phyloP scores from a whole-genome alignment of 2,797 vertebrate species.

The Lacerta agilis region DNA sequence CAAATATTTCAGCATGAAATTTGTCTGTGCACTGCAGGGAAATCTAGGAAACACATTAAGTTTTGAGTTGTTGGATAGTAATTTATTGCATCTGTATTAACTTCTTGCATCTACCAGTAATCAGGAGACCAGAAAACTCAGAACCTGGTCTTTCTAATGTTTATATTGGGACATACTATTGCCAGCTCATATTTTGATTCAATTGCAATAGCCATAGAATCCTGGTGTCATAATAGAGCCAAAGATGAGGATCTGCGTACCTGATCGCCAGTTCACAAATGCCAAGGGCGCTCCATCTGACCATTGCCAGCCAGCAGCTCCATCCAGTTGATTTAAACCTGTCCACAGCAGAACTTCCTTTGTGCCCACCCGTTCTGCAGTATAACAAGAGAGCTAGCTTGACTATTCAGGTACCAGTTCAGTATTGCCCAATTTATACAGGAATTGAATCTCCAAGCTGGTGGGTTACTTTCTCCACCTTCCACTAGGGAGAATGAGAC shows the following conservation, averaged over 20 bases:
- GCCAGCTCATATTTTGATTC: neutral
- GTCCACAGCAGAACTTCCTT: constrained; percentile 86
- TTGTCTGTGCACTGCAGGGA: neutral
- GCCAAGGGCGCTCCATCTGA: constrained; percentile 86
- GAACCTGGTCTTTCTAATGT: neutral
- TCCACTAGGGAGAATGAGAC: no score
- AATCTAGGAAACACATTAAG: neutral
- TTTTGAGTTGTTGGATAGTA: neutral
- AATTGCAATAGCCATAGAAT: neutral
- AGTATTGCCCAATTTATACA: neutral
- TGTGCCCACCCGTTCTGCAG: constrained; percentile 83
- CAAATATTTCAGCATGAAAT: neutral
- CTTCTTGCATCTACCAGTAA: neutral
- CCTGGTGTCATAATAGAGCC: constrained; percentile 1
- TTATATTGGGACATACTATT: no score
- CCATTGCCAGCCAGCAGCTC: constrained; percentile 90
- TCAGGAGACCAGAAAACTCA: neutral
- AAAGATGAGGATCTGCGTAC: constrained; percentile 60
- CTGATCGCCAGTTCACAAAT: constrained; percentile 86
- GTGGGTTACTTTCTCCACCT: neutral
- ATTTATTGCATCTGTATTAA: neutral
- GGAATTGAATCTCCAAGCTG: neutral
- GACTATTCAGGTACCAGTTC: neutral
- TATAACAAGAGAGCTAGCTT: constrained; percentile 24
- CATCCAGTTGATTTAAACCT: constrained; percentile 88